phyloP scores from a whole-genome alignment of 2,797 vertebrate species.

The Hirundo rustica region DNA sequence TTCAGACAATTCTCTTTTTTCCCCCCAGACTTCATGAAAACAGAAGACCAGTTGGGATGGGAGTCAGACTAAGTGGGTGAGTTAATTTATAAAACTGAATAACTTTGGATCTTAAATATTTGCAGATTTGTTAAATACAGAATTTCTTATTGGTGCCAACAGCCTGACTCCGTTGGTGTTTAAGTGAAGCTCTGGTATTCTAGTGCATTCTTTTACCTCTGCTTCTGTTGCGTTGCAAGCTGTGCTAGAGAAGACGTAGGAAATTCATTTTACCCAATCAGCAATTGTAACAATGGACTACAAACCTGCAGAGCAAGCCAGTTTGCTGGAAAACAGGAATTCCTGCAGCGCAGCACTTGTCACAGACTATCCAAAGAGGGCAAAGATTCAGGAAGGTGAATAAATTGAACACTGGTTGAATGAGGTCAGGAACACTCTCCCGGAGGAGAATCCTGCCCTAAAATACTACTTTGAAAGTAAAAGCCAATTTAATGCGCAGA shows the following conservation, averaged over 20 bases:
- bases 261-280: conserved; percentile 70
- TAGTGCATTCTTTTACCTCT: conserved; percentile 73
- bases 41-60: conserved; percentile 37
- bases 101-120: conserved; percentile 42
- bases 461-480: conserved; percentile 61
- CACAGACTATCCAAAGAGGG: conserved; percentile 72
- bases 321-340: conserved; percentile 72
- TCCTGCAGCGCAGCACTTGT: conserved; percentile 67
- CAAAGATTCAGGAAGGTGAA: conserved; percentile 71
- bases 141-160: conserved; percentile 71
- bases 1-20: conserved; percentile 24
- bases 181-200: conserved; percentile 72
- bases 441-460: conserved; percentile 52
- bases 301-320: conserved; percentile 68
- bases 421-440: conserved; percentile 63
- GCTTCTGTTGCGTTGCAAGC: conserved; percentile 69
- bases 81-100: conserved; percentile 56
- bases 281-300: conserved; percentile 69
- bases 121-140: conserved; percentile 67
- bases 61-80: conserved; percentile 58
- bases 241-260: conserved; percentile 71
- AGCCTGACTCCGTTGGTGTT: conserved; percentile 70
- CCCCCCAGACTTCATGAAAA: conserved; percentile 24
- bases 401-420: conserved; percentile 66
- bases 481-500: conserved; percentile 30